Base-by-base conservation (phyloP, 30 jellyfish, hydroid and myxozoan genomes). In the Aurelia aurita complex sp. Pacific region DNA sequence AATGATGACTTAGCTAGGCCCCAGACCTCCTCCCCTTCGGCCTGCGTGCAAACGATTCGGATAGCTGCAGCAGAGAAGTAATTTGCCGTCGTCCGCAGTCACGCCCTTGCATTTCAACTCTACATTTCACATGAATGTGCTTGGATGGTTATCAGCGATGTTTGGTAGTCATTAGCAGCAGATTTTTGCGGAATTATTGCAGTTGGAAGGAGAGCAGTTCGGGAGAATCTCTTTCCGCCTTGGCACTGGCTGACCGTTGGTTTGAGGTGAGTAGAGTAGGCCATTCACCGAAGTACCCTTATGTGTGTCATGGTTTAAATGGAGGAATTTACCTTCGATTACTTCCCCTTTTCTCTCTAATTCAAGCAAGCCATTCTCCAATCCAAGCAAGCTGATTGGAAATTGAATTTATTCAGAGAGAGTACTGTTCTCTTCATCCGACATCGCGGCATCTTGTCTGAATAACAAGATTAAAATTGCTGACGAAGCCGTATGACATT, bases 1-100 rank as follows among this genome's bases (percentile, higher is more conserved):
- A 55, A 33, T 79, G 67, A 77, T 38, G 77, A 60, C 35, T n/a
- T 5, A 34, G 65, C 78, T 79, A 64, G 89, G 67, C 2, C 73
- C 89, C 89, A 79, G 73, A 12, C 83, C 80, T 74, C 73, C 69
- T 59, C 73, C 17, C 42, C 57, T 64, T 71, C 50, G 77, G 61
- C 64, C 87, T 83, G 92, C 92, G 72, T 83, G 92, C 87, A 73
- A 78, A 84, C 93, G 93, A 76, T 13, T 61, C 72, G 50, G 89
- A 46, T 50, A 59, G 80, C 78, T 35, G 80, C 53, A 42, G 89
- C 66, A 23, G 83, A 60, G 65, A 59, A 74, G 82, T 11, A 61
- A 60, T 42, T 17, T 61, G 36, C 70, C 32, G 32, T 66, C 8
- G 76, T 67, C 64, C 64, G 76, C 16, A 15, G 93, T 64, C 93